Evolutionary conservation across 2,888 invertebrate species (phyloP), one percentile per base, ranked within the genome.

Genomic region (Apamea epomidion): DNA sequence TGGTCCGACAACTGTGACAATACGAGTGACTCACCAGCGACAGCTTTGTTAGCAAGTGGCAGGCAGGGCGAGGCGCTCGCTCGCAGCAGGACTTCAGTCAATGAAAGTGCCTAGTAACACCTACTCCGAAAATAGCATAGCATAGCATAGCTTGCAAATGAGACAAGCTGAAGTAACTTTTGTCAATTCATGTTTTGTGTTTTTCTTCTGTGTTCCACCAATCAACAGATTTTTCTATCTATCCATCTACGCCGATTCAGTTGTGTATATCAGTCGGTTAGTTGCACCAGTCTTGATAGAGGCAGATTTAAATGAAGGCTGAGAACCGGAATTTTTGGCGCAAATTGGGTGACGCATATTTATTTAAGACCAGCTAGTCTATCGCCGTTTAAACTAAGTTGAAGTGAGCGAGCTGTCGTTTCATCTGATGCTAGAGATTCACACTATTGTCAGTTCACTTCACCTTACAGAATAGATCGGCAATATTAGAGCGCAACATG

Each of bases 1-100:
- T 48, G n/a, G 8, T 60, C 18, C 10, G 62, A 60, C 83, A 85
- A 62, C 81, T 84, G 83, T 67, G 65, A 64, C 51, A 54, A 84
- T 10, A 76, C 12, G n/a, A 60, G 25, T 68, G 62, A 51, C 45
- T 25, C 71, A 71, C 16, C n/a, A 32, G 21, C 29, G 12, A 51
- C 8, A 71, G 51, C 25, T 54, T 32, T 32, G 51, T 54, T 21
- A 16, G 51, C 70, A 32, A 32, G 48, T 29, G 29, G 69, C 7
- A n/a, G 5, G n/a, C 3, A 29, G 29, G 1, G n/a, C 42, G 3
- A 21, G n/a, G 29, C 5, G 29, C 12, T 18, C 48, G 18, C 37
- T n/a, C 32, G 0, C 25, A 69, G 32, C n/a, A 21, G 8, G n/a
- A 37, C 21, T 51, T n/a, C 74, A 74, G 14, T 5, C 37, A 21